These are phyloP conservation scores for Ctenoplectra terminalis DNA, from an alignment of 1,140 invertebrate genomes.

Conservation along the genomic window DNA sequence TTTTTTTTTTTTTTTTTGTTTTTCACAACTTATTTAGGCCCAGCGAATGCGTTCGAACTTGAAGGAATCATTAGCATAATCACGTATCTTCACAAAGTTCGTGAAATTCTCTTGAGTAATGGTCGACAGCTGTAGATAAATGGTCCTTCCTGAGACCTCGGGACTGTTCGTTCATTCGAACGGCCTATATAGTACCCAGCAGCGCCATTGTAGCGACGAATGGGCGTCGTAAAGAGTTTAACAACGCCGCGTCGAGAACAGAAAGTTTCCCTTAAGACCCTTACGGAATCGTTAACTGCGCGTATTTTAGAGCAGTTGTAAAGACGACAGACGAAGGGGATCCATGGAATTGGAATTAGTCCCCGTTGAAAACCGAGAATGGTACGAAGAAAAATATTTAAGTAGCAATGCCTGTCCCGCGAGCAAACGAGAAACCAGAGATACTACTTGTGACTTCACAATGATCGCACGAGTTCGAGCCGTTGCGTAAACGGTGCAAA, in stretches of 20 bases:
- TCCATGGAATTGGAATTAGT: constrained; percentile 62
- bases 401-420: neutral
- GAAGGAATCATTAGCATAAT: constrained; percentile 61
- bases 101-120: constrained; percentile 59
- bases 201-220: constrained; percentile 75
- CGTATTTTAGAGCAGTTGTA: constrained; percentile 74
- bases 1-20: too few species aligned
- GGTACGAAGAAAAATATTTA: constrained; percentile 34
- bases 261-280: constrained; percentile 72
- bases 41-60: neutral
- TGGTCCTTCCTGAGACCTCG: constrained; percentile 67
- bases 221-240: constrained; percentile 78
- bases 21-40: constrained; percentile 15
- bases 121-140: constrained; percentile 71
- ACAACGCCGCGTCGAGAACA: constrained; percentile 68
- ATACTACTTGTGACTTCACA: neutral
- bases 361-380: constrained; percentile 21
- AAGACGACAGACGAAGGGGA: constrained; percentile 57
- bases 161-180: constrained; percentile 68
- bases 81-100: constrained; percentile 59
- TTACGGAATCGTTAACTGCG: constrained; percentile 76
- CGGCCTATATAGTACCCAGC: constrained; percentile 64
- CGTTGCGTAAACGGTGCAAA: neutral
- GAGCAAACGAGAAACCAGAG: neutral
- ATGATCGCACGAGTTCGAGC: neutral